Evolutionary conservation across 1,140 invertebrate genomes (phyloP).

Genomic region (Penaeus chinensis): DNA sequence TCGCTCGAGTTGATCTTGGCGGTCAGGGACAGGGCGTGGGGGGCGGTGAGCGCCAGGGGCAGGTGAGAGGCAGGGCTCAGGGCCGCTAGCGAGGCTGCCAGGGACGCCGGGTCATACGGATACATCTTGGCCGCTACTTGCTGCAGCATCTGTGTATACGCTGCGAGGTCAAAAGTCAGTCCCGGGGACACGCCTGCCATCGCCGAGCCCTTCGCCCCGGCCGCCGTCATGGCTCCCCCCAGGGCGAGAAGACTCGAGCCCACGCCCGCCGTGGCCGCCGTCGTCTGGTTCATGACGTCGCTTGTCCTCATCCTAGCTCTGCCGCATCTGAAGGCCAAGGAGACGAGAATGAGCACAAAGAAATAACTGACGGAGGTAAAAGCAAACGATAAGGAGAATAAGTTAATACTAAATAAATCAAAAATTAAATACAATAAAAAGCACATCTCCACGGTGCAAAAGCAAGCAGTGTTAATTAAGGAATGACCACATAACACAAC

Average conservation of each 20-base stretch:
- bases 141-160: slow-evolving; percentile 54
- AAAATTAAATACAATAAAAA: no score
- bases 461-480: no score
- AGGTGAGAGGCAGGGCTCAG: slow-evolving; percentile 56
- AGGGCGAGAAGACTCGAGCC: slow-evolving; percentile 51
- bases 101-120: slow-evolving; percentile 53
- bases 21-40: slow-evolving; percentile 47
- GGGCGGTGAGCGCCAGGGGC: slow-evolving; percentile 57
- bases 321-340: slow-evolving; percentile 31
- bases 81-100: slow-evolving; percentile 58
- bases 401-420: no score
- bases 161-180: slow-evolving; percentile 55
- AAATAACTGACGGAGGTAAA: background rate
- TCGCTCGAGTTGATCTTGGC: slow-evolving; percentile 23
- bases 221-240: slow-evolving; percentile 46
- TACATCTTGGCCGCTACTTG: slow-evolving; percentile 62
- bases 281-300: slow-evolving; percentile 52
- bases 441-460: no score
- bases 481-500: no score
- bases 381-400: background rate
- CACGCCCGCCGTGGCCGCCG: slow-evolving; percentile 47
- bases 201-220: slow-evolving; percentile 33
- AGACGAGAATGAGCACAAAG: background rate
- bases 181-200: slow-evolving; percentile 37
- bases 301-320: slow-evolving; percentile 51